Base-by-base conservation (phyloP, 1,140 invertebrate genomes). In the Dendrolimus punctatus region DNA sequence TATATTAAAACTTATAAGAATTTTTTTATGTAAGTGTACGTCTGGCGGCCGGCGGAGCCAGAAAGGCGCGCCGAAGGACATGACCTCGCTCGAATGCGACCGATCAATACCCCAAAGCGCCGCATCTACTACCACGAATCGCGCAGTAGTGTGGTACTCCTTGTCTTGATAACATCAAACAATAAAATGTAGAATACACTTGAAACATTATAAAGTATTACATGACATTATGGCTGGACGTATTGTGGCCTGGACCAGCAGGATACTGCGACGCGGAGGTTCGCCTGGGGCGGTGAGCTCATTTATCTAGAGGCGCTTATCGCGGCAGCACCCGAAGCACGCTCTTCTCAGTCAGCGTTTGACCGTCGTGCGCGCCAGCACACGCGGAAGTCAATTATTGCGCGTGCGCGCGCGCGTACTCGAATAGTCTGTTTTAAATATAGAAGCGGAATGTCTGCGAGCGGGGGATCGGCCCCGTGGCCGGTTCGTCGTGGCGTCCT, bases 381-480 rank as follows among this genome's bases (percentile, higher is more conserved):
- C 71, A 82, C 74, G 72, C 80, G 80, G 80, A 84, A 85, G 81
- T 82, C 68, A 76, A 76, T 72, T 73, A 77, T 62, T 81, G 78
- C 80, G 81, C 80, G 76, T 76, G 78, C 79, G 81, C 78, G 76
- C 66, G 68, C 63, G 46, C 63, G 68, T 78, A 78, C 80, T 68
- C 78, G 75, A 84, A 82, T 83, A 86, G 76, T 75, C 64, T 54
- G 63, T 62, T 79, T 73, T 83, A 86, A 80, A 78, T 82, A 72
- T 86, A 83, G 80, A 76, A 66, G 51, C 71, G 76, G 80, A 82
- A 86, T 85, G 81, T 82, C 79, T 66, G 68, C 80, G 68, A 78
- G 89, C 60, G 90, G 89, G 69, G 83, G 88, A 60, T 84, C 89
- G 60, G 90, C 89, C 67, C 92, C 92, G 71, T 93, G 92, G 92